Base-by-base conservation (phyloP, 2,113 vertebrate genomes). In the Apteryx mantelli region DNA sequence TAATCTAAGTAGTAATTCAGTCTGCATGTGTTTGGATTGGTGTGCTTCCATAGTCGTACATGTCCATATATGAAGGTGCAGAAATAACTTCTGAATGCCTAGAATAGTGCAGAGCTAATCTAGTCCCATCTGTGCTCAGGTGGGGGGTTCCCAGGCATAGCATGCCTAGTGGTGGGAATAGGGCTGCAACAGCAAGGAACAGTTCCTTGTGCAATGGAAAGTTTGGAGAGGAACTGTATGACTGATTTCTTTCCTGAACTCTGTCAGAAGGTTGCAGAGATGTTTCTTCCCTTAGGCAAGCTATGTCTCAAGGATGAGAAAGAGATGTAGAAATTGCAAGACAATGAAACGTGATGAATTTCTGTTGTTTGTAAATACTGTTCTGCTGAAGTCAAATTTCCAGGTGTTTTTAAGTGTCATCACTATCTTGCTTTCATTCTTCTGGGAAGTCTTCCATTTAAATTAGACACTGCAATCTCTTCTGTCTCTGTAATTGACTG, bases 161-260 rank as follows among this genome's bases (percentile, higher is more conserved):
- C 32, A 70, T 94, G 52, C 42, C 20, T 5, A 6, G n/a, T n/a
- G 53, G 26, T 82, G 84, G 82, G 84, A 95, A 83, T 3, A 81
- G 8, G 17, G 36, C 88, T 96, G 91, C 93, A 86, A 94, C 65
- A 95, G n/a, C 8, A 3, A 95, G 86, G 66, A 79, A 84, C 19
- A 10, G 71, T 52, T 42, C 71, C 82, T 95, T 97, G 76, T 95
- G 91, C 94, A 96, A 94, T 6, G 68, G 78, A 82, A 92, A 89
- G 53, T 82, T 91, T 88, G 81, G 84, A 89, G 63, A 61, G 38
- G 70, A 88, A 76, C 20, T 4, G 3, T 2, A 8, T n/a, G 71
- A 77, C 40, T 91, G 68, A 17, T 95, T 89, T 42, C 66, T 88
- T 91, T 58, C 68, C 82, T 64, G 60, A 81, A 55, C 74, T 83